These are phyloP conservation scores for Amaurobius ferox DNA, from an alignment of 2,888 invertebrate species.

Conservation along the genomic window DNA sequence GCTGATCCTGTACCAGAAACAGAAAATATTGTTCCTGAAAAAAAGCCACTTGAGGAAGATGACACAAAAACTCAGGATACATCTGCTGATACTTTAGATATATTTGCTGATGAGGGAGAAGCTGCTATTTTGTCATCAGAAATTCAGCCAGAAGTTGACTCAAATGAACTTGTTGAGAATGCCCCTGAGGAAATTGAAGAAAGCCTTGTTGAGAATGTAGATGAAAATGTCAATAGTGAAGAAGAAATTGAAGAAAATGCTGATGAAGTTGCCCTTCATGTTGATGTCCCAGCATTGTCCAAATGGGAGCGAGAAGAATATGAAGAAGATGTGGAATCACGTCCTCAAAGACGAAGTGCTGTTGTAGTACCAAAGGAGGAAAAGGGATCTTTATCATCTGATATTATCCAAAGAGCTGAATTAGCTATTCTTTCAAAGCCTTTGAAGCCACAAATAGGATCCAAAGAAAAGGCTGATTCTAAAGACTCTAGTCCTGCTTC, in stretches of 20 bases:
- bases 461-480: slow-evolving; percentile 27
- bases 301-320: slow-evolving; percentile 91
- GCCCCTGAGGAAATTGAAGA: slow-evolving; percentile 6
- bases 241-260: slow-evolving; percentile 19
- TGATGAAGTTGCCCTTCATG: slow-evolving; percentile 36
- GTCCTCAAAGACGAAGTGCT: slow-evolving; percentile 31
- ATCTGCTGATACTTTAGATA: slow-evolving; percentile 29
- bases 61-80: neutral
- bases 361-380: slow-evolving; percentile 77
- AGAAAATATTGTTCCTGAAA: neutral
- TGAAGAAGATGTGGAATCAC: slow-evolving; percentile 43
- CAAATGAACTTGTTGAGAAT: slow-evolving; percentile 16
- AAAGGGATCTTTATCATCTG: slow-evolving; percentile 85
- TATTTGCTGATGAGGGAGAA: slow-evolving; percentile 49
- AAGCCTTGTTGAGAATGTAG: slow-evolving; percentile 20
- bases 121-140: slow-evolving; percentile 14
- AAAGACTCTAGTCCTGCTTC: slow-evolving; percentile 46
- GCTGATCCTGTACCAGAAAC: neutral
- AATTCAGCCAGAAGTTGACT: neutral
- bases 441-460: slow-evolving; percentile 83
- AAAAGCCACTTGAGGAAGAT: neutral
- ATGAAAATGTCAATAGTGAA: slow-evolving; percentile 15
- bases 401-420: slow-evolving; percentile 92
- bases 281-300: slow-evolving; percentile 84
- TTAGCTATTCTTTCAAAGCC: slow-evolving; percentile 94